A percentile compares a stretch with the other conserved stretches of the same genome.
These are phyloP conservation scores for Meiosimyza platycephala DNA, from an alignment of 2,888 invertebrate species.

Conservation along the genomic window DNA sequence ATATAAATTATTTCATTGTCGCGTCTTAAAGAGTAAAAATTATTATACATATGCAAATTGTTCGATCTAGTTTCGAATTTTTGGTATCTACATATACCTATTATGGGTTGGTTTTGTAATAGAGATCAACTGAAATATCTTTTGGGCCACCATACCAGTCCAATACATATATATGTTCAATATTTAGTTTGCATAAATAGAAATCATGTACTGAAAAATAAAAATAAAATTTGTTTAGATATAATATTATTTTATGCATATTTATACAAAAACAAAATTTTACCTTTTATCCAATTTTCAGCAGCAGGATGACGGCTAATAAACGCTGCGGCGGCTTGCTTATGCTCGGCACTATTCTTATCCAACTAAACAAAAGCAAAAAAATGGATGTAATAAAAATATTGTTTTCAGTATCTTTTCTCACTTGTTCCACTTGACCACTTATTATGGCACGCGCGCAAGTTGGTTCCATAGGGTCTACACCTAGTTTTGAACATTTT, in stretches of 20 bases:
- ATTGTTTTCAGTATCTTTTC: conserved; percentile 5
- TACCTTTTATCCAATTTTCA: conserved; percentile 58
- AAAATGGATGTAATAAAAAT: background rate
- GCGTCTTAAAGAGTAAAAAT: too few relatives aligned
- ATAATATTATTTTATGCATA: too few relatives aligned
- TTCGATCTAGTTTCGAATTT: too few relatives aligned
- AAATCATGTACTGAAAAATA: conserved; percentile 78
- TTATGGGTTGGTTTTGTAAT: conserved; percentile 50
- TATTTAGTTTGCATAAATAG: conserved; percentile 82
- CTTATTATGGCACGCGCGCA: conserved; percentile 62
- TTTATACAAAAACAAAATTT: background rate
- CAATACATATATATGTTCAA: conserved; percentile 78
- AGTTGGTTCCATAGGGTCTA: conserved; percentile 67
- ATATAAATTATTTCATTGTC: too few relatives aligned
- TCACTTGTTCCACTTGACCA: conserved; percentile 59
- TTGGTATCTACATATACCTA: too few relatives aligned
- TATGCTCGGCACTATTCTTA: conserved; percentile 49
- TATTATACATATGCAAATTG: too few relatives aligned
- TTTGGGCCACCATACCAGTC: conserved; percentile 85
- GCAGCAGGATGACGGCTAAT: conserved; percentile 63
- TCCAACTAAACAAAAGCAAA: conserved; percentile 50
- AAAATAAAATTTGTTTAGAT: background rate
- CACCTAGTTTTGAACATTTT: conserved; percentile 53
- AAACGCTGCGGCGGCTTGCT: conserved; percentile 53
- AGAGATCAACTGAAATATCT: conserved; percentile 52